Percentiles rank a stretch among this genome's conserved stretches.
Conservation (phyloP, 2,797 vertebrate genomes). For the Syngnathus rostellatus region DNA sequence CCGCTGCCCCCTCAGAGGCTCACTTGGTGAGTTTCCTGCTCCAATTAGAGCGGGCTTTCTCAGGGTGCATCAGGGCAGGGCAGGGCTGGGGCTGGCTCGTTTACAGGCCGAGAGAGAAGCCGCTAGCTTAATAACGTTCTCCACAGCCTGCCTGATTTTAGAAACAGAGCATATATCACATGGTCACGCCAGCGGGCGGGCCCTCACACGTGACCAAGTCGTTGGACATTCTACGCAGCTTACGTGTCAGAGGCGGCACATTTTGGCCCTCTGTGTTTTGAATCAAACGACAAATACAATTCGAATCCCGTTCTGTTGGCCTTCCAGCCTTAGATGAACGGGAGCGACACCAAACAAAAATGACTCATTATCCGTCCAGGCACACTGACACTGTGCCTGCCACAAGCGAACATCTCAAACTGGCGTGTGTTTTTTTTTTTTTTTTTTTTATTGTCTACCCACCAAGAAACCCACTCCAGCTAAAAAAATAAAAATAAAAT, state of each 20-base stretch:
- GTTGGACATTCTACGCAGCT: too few relatives aligned
- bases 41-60: slow-evolving; percentile 61
- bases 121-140: slow-evolving; percentile 64
- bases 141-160: slow-evolving; percentile 49
- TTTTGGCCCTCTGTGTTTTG: not conserved
- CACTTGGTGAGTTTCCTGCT: slow-evolving; percentile 57
- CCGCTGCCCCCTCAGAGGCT: slow-evolving; percentile 10
- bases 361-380: slow-evolving; percentile 13
- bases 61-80: slow-evolving; percentile 36
- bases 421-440: slow-evolving; percentile 12
- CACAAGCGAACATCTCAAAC: not conserved
- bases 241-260: not conserved
- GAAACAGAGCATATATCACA: slow-evolving; percentile 64
- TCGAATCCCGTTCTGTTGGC: not conserved
- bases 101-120: slow-evolving; percentile 47
- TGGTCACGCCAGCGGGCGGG: slow-evolving; percentile 21
- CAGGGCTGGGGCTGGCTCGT: slow-evolving; percentile 49
- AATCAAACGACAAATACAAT: not conserved
- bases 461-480: not conserved
- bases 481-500: too few relatives aligned
- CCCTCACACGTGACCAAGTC: slow-evolving; percentile 2
- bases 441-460: slow-evolving; percentile 12
- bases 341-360: slow-evolving; percentile 40
- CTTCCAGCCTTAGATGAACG: slow-evolving; percentile 30
- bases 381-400: not conserved